Evolutionary conservation across 2,113 vertebrate genomes (phyloP).

Genomic region (Callithrix jacchus): DNA sequence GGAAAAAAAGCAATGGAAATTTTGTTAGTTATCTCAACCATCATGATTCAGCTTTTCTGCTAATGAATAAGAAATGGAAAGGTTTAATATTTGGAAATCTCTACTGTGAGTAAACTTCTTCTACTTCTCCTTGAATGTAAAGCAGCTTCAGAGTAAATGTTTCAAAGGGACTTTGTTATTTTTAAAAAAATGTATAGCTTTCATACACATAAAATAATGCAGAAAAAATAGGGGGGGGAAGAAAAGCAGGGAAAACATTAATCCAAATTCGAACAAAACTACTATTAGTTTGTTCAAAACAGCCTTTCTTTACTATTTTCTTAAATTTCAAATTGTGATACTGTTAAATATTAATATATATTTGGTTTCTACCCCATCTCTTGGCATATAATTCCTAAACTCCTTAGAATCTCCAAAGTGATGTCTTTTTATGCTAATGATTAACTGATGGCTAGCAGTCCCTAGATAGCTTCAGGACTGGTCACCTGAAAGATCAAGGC

Average conservation of each 20-base stretch:
- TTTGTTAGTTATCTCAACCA: neutral
- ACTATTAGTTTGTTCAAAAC: neutral
- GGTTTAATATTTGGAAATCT: neutral
- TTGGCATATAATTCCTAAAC: neutral
- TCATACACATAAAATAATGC: neutral
- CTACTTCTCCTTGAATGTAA: neutral
- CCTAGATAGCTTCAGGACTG: neutral
- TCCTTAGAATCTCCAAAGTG: neutral
- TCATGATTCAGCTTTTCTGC: neutral
- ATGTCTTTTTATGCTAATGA: neutral
- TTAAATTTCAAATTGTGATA: neutral
- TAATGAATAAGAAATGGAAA: neutral
- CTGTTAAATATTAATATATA: neutral
- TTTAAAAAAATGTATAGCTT: neutral
- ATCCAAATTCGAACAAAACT: neutral
- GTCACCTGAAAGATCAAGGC: neutral
- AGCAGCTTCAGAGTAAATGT: neutral
- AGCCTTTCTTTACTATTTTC: neutral
- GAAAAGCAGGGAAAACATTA: neutral
- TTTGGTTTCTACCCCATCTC: neutral
- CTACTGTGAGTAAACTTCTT: neutral
- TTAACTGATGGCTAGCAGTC: neutral
- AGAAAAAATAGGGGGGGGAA: neutral
- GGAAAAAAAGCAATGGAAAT: neutral
- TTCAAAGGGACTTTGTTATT: neutral